These are phyloP conservation scores for Hirundo rustica DNA, from an alignment of 2,797 vertebrate genomes.

Conservation along the genomic window DNA sequence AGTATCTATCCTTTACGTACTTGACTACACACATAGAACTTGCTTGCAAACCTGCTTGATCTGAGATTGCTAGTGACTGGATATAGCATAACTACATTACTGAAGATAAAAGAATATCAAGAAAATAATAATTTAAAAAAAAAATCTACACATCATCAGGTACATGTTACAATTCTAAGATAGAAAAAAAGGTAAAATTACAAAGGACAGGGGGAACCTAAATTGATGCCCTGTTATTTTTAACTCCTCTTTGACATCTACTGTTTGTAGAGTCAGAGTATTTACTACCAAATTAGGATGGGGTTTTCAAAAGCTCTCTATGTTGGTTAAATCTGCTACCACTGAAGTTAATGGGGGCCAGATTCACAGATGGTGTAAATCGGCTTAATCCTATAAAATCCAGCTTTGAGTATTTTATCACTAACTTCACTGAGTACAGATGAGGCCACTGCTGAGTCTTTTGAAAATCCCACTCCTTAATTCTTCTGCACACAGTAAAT, in stretches of 20 bases:
- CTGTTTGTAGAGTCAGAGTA: neutral
- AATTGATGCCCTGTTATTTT: neutral
- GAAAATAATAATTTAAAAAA: too few relatives aligned
- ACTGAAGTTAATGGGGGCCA: constrained; percentile 60
- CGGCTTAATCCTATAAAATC: constrained; percentile 63
- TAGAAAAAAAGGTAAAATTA: neutral
- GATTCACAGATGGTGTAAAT: constrained; percentile 71
- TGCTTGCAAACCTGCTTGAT: neutral
- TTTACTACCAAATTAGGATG: constrained; percentile 33
- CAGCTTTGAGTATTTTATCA: constrained; percentile 65
- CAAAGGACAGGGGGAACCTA: neutral
- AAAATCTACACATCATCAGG: neutral
- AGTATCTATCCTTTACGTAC: neutral
- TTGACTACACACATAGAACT: neutral
- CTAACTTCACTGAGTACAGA: constrained; percentile 64
- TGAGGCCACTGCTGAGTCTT: constrained; percentile 45
- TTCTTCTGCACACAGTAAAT: constrained; percentile 49
- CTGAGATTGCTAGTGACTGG: neutral
- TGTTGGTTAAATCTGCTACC: constrained; percentile 50
- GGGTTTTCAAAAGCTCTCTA: constrained; percentile 16
- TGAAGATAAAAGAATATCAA: neutral
- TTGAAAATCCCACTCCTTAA: constrained; percentile 67
- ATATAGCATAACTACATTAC: neutral
- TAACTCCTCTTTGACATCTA: neutral
- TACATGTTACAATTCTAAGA: neutral